Conservation (phyloP, 2,113 vertebrate genomes). For the Coptodon bakossiorum region DNA sequence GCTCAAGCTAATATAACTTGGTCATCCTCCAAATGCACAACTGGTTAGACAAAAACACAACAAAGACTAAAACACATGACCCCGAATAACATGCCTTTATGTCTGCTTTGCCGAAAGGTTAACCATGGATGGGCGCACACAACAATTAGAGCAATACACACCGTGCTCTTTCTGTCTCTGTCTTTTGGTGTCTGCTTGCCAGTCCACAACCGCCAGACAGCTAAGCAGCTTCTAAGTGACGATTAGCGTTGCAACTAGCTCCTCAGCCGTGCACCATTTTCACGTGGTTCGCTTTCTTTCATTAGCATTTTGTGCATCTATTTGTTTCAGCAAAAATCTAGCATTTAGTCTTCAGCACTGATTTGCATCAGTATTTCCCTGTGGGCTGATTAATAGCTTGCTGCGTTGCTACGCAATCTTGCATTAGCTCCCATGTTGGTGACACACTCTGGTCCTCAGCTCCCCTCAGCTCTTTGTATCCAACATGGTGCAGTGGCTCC, state of each 20-base stretch:
- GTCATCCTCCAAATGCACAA: background rate
- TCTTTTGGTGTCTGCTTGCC: background rate
- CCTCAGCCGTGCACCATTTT: slow-evolving; percentile 17
- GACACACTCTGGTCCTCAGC: slow-evolving; percentile 51
- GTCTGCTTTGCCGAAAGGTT: background rate
- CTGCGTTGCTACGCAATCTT: slow-evolving; percentile 40
- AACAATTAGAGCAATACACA: slow-evolving; percentile 26
- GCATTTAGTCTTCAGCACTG: background rate
- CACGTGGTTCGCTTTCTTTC: slow-evolving; percentile 19
- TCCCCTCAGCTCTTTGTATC: slow-evolving; percentile 65
- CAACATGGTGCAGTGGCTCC: slow-evolving; percentile 68
- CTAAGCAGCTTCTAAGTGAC: slow-evolving; percentile 35
- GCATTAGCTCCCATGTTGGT: slow-evolving; percentile 55
- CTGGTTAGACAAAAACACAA: background rate
- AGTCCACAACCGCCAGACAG: slow-evolving; percentile 24
- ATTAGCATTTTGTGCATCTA: slow-evolving; percentile 13
- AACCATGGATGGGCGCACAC: background rate
- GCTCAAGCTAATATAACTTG: background rate
- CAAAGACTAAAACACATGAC: background rate
- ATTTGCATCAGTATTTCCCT: slow-evolving; percentile 10
- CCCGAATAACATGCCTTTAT: background rate
- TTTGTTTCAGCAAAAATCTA: background rate
- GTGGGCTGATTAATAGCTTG: slow-evolving; percentile 26
- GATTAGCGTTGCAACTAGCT: slow-evolving; percentile 27
- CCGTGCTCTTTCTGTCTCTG: slow-evolving; percentile 23